Base-by-base conservation (phyloP, 2,797 vertebrate species). In the Clamator glandarius region DNA sequence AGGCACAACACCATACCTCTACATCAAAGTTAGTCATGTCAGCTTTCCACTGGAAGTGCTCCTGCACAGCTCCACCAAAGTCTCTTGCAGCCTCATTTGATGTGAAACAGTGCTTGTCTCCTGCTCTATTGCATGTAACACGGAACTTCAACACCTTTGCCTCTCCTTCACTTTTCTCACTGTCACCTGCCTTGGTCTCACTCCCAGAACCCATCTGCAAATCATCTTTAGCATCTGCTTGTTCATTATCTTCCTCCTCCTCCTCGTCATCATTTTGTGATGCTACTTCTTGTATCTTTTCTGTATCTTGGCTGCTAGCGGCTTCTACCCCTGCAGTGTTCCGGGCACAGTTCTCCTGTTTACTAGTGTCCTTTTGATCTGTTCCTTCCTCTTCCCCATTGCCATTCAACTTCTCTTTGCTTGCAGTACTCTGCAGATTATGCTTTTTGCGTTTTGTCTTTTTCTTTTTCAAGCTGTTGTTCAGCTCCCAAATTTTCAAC, bases 1-100 rank as follows among this genome's bases (percentile, higher is more conserved):
- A 61, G 50, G 63, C 25, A 80, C 8, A 9, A 1, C 33, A 28
- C 67, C 15, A 15, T 98, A 99, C 99, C 99, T 99, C 99, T 24
- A 99, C 97, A 92, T 99, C 99, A 94, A 99, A 99, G 95, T 98
- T 99, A 9, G 99, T 99, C 99, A 99, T 99, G 83, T 99, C 99
- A n/a, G 99, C 98, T 94, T 99, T 99, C 99, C 99, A 99, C 93
- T 98, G 98, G 96, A 99, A 99, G 84, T 98, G 98, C 68, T 99
- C 99, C 79, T 99, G 99, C 50, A 99, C 98, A 1, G 99, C 99
- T 31, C 99, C 99, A 2, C 99, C 99, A 89, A 99, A 99, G 96
- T 99, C 99, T 89, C 99, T 98, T 1, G 99, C 99, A 2, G 99
- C 99, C 79, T 99, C 99, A 9, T 99, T 99, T 2, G 99, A 99